These are phyloP conservation scores for Rhogogaster chlorosoma DNA, from an alignment of 2,888 invertebrate genomes.

Conservation along the genomic window DNA sequence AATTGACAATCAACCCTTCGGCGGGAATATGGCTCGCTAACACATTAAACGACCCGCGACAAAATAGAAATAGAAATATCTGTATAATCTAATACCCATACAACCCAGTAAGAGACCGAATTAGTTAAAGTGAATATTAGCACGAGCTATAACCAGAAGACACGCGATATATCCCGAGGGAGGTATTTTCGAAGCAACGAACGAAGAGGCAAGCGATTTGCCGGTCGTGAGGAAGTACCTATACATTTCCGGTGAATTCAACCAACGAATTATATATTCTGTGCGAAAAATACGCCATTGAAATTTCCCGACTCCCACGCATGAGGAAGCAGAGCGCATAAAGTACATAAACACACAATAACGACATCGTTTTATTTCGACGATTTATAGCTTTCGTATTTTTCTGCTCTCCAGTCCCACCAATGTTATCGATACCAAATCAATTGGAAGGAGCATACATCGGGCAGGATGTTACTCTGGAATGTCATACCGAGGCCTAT, in stretches of 20 bases:
- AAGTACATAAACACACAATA: not conserved
- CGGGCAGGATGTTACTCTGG: constrained; percentile 92
- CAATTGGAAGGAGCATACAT: constrained; percentile 94
- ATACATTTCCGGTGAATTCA: constrained; percentile 17
- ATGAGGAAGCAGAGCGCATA: not conserved
- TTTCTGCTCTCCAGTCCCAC: constrained; percentile 85
- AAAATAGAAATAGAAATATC: not conserved
- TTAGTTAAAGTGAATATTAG: not conserved
- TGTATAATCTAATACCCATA: not conserved
- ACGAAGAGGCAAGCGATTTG: not conserved
- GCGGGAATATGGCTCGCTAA: too few species aligned
- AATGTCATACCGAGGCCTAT: constrained; percentile 95
- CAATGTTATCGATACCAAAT: constrained; percentile 96
- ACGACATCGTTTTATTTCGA: not conserved
- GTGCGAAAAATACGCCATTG: not conserved
- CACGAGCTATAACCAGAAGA: not conserved
- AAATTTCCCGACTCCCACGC: not conserved
- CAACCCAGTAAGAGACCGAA: not conserved
- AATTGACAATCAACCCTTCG: not conserved
- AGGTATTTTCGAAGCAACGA: constrained; percentile 11
- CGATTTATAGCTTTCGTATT: constrained; percentile 31
- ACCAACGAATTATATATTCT: not conserved
- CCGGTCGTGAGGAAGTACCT: not conserved
- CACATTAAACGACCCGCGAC: too few species aligned
- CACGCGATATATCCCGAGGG: not conserved